Evolutionary conservation across 2,113 vertebrate genomes (phyloP).

Genomic region (Ibidorhyncha struthersii): DNA sequence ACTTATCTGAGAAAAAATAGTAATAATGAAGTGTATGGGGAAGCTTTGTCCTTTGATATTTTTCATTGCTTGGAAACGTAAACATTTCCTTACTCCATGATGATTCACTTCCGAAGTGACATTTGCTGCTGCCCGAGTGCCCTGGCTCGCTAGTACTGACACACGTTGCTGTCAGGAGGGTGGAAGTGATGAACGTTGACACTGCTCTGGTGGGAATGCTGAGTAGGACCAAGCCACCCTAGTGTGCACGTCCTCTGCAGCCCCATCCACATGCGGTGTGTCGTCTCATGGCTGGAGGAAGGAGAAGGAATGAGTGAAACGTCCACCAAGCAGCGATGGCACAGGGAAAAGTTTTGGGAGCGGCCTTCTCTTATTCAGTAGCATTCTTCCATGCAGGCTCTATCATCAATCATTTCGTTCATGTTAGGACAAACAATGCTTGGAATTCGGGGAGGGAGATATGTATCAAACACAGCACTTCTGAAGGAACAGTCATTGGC

Average conservation of each 20-base stretch:
- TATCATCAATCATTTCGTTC: not conserved
- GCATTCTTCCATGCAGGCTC: not conserved
- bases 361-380: not conserved
- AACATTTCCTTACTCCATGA: not conserved
- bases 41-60: not conserved
- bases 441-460: not conserved
- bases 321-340: not conserved
- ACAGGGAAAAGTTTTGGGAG: not conserved
- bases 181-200: not conserved
- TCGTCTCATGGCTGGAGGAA: not conserved
- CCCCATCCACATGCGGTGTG: accelerated
- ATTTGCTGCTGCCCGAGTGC: not conserved
- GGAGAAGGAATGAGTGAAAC: not conserved
- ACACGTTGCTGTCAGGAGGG: accelerated
- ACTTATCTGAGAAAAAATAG: not conserved
- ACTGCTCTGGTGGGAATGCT: not conserved
- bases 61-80: not conserved
- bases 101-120: not conserved
- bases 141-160: not conserved
- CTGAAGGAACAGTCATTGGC: not conserved
- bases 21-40: not conserved
- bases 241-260: not conserved
- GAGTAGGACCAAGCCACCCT: not conserved
- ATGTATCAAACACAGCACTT: not conserved
- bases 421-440: not conserved